phyloP scores from a whole-genome alignment of 2,113 vertebrate species.

The Falco punctatus region DNA sequence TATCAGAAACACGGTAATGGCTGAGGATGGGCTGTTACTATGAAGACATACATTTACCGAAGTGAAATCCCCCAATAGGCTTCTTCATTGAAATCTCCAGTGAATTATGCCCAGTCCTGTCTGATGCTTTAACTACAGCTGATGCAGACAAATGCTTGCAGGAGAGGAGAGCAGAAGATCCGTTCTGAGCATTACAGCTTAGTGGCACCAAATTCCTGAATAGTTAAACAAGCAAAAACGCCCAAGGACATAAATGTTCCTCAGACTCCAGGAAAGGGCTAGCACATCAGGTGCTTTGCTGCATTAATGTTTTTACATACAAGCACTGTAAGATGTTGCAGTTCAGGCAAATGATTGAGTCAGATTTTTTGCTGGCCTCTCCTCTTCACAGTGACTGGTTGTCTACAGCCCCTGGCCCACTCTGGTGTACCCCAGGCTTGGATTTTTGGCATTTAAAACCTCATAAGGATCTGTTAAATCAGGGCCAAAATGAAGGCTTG shows the following conservation, averaged over 20 bases:
- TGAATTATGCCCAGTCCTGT: neutral
- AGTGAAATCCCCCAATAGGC: neutral
- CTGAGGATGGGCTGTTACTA: neutral
- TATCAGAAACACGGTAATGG: neutral
- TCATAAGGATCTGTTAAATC: neutral
- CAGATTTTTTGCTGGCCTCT: neutral
- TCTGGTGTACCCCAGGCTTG: too few relatives aligned
- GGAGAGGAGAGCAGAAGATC: neutral
- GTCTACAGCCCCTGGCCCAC: neutral
- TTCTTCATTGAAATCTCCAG: neutral
- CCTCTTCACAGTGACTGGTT: rapidly evolving
- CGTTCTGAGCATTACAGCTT: neutral
- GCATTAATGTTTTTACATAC: neutral
- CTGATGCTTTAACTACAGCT: neutral
- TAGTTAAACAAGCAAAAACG: neutral
- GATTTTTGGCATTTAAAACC: too few relatives aligned
- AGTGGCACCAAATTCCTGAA: neutral
- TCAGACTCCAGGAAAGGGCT: neutral
- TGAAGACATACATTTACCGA: neutral
- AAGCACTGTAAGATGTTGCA: neutral
- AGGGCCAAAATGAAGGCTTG: neutral
- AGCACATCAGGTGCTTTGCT: too few relatives aligned
- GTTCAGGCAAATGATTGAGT: rapidly evolving
- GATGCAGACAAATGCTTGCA: neutral
- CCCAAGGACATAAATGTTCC: neutral